These are phyloP conservation scores for Philypnodon macrostomus DNA, from an alignment of 2,797 vertebrate species.

Conservation along the genomic window DNA sequence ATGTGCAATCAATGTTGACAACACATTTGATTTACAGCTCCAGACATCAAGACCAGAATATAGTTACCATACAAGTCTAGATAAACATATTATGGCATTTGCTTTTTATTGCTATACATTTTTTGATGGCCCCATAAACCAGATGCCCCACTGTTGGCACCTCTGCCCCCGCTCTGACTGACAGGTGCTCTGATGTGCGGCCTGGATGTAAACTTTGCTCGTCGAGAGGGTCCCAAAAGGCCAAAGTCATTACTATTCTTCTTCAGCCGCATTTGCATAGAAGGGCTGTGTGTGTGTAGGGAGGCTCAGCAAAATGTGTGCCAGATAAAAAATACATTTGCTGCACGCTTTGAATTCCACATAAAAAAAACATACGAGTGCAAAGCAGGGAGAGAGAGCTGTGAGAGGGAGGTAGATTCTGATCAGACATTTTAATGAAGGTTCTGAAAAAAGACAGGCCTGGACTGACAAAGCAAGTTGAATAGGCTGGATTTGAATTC, in stretches of 20 bases:
- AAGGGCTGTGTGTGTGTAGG: slow-evolving; percentile 37
- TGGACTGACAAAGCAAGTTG: slow-evolving; percentile 12
- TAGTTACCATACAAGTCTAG: no score
- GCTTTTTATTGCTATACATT: no score
- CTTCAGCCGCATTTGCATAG: slow-evolving; percentile 88
- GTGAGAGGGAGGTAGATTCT: slow-evolving; percentile 43
- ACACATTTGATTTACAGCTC: no score
- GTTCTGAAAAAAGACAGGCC: slow-evolving; percentile 54
- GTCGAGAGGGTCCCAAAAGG: slow-evolving; percentile 88
- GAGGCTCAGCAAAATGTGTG: slow-evolving; percentile 78
- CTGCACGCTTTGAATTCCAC: slow-evolving; percentile 90
- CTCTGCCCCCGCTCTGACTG: slow-evolving; percentile 82
- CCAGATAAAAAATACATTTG: slow-evolving; percentile 89
- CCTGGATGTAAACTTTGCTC: slow-evolving; percentile 92
- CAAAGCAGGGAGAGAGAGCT: slow-evolving; percentile 6
- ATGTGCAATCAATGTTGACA: no score
- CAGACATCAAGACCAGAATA: no score
- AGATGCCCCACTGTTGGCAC: slow-evolving; percentile 29
- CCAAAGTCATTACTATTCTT: slow-evolving; percentile 90
- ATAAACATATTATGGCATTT: no score
- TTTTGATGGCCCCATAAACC: slow-evolving; percentile 13
- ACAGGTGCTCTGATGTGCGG: slow-evolving; percentile 89
- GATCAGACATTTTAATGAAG: slow-evolving; percentile 81
- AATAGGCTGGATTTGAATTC: slow-evolving; percentile 13
- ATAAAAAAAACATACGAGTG: slow-evolving; percentile 77